Evolutionary conservation across 2,797 vertebrate genomes (phyloP).

Genomic region (Petrocephalus schoutedeni): DNA sequence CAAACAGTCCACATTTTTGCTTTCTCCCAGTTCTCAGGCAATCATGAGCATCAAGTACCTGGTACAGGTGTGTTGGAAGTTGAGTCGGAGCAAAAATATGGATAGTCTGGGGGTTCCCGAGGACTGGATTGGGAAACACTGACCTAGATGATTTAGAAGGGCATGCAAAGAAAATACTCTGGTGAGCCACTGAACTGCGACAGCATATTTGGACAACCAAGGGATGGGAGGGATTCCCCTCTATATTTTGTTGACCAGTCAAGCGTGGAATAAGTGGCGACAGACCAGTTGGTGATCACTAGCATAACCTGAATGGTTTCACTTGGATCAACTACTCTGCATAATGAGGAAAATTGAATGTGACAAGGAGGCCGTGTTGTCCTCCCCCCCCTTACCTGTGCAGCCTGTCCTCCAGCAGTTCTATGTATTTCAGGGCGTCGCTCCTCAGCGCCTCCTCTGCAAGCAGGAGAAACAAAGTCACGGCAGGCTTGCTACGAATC

Average conservation of each 20-base stretch:
- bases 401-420: slow-evolving; percentile 57
- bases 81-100: too few species aligned
- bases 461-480: slow-evolving; percentile 36
- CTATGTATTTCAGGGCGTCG: slow-evolving; percentile 54
- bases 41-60: background rate
- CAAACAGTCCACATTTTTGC: background rate
- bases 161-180: too few species aligned
- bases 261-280: background rate
- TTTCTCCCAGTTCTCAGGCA: background rate
- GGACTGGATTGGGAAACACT: too few species aligned
- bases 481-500: background rate
- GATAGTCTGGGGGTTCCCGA: too few species aligned
- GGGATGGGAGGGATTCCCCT: background rate
- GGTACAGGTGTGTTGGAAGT: too few species aligned
- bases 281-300: background rate
- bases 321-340: background rate
- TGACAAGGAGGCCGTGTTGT: background rate
- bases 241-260: background rate
- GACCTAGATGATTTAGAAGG: too few species aligned
- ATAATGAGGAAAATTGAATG: background rate
- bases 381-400: slow-evolving; percentile 51
- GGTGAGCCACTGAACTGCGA: background rate
- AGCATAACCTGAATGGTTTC: background rate
- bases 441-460: slow-evolving; percentile 60
- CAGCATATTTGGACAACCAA: background rate